Base-by-base conservation (phyloP, 2,797 vertebrate species). In the Sebastes minor region DNA sequence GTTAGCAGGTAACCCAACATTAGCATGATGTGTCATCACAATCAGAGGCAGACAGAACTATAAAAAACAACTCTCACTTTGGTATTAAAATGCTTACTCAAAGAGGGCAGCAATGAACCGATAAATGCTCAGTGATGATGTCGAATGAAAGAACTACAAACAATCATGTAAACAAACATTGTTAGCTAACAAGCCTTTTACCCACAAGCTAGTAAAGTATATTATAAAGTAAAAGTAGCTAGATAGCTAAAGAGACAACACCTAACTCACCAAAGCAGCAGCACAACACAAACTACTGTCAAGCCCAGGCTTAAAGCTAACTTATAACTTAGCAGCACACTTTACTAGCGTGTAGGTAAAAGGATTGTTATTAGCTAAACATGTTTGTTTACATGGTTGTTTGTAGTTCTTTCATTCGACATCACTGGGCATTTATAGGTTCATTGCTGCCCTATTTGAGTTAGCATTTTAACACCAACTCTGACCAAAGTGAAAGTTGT, bases 321-420 rank as follows among this genome's bases (percentile, higher is more conserved):
- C 2, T 52, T 52, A 18, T 74, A 69, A 32, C 9, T 23, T 56
- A 57, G 38, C 35, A 8, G 1, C n/a, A 6, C 22, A 30, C 5
- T 62, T 33, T 30, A 71, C 28, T 3, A 6, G 35, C 33, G 11
- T 59, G 80, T 63, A 55, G 33, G 25, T 23, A 38, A 38, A 71
- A 11, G 42, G 22, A n/a, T 63, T 13, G 64, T 69, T 59, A 42
- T 69, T 59, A 35, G 81, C 75, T 83, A 69, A 66, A 32, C 16
- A 57, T 62, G 76, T 88, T 88, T 91, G 90, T 92, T 92, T 89
- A 92, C 89, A 82, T 89, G 42, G 1, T 56, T 81, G 35, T 30
- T 33, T 32, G 0, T 65, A 78, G 57, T 77, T 5, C 6, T 66
- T 71, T 71, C 12, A 82, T 33, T 55, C 33, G 38, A 65, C 73